Conservation (phyloP, 2,888 invertebrate species). For the Helleia helle region DNA sequence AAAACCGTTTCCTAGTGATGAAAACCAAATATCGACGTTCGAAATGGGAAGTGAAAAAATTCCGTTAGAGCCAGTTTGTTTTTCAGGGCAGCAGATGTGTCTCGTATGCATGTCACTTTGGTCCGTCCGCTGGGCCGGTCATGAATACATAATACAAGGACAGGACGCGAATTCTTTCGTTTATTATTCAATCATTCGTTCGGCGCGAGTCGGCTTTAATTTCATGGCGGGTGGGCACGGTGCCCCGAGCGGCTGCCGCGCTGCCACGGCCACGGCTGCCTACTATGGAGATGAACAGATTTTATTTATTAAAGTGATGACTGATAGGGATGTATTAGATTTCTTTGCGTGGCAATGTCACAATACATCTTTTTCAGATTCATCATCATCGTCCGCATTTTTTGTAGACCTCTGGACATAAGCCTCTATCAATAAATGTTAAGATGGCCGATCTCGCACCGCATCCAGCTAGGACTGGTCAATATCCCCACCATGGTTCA, state of each 20-base stretch:
- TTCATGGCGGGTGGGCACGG: slow-evolving; percentile 72
- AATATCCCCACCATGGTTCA: too few species aligned
- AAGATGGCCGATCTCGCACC: too few species aligned
- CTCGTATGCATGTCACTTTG: slow-evolving; percentile 30
- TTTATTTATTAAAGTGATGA: slow-evolving; percentile 14
- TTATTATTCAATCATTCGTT: slow-evolving; percentile 75
- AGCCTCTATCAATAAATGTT: too few species aligned
- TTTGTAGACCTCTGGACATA: too few species aligned
- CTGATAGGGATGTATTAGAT: slow-evolving; percentile 9
- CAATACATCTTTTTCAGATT: too few species aligned
- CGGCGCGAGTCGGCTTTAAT: slow-evolving; percentile 72
- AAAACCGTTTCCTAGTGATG: too few species aligned
- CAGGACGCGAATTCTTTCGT: slow-evolving; percentile 73
- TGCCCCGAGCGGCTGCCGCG: slow-evolving; percentile 49
- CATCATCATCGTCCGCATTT: too few species aligned
- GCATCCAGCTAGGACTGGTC: too few species aligned
- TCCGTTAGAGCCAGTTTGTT: slow-evolving; percentile 11
- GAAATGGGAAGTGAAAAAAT: not conserved
- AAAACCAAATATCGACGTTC: slow-evolving; percentile 7
- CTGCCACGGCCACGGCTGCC: too few species aligned
- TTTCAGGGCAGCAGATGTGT: slow-evolving; percentile 27
- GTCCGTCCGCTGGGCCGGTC: slow-evolving; percentile 53
- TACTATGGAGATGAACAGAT: slow-evolving; percentile 43
- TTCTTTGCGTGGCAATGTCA: too few species aligned
- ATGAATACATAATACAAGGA: slow-evolving; percentile 73